Percentiles rank a stretch among this genome's conserved stretches.
phyloP scores from a whole-genome alignment of 2,797 vertebrate genomes.

The Lophotriccus pileatus region DNA sequence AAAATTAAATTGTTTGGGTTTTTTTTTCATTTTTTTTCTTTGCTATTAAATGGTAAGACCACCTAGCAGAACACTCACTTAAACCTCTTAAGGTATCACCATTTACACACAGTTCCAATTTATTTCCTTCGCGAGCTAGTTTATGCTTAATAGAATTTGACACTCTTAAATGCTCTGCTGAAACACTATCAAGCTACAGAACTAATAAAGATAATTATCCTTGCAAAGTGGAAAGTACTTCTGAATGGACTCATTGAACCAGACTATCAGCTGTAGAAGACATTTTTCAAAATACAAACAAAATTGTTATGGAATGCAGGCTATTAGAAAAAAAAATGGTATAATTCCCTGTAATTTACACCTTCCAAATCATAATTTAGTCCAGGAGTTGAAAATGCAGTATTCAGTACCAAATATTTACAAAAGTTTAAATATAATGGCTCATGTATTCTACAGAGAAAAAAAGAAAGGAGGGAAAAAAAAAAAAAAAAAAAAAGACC shows the following conservation, averaged over 20 bases:
- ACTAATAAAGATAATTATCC: conserved; percentile 59
- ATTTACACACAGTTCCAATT: conserved; percentile 21
- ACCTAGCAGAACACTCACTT: background rate
- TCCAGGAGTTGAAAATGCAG: background rate
- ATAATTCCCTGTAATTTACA: background rate
- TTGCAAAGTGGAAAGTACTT: conserved; percentile 3
- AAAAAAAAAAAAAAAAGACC: rapidly evolving
- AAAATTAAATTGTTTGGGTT: background rate
- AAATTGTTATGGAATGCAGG: background rate
- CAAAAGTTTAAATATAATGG: background rate
- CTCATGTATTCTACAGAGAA: background rate
- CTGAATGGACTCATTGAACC: conserved; percentile 10
- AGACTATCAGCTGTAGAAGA: background rate
- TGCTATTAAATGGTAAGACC: background rate
- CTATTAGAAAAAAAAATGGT: background rate
- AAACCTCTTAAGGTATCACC: background rate
- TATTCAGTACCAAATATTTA: background rate
- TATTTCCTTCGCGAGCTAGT: conserved; percentile 4
- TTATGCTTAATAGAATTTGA: conserved; percentile 48
- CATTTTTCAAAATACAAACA: background rate
- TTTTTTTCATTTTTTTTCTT: background rate
- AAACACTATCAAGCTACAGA: conserved; percentile 27
- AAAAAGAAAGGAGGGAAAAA: background rate
- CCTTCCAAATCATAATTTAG: background rate
- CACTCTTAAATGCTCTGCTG: conserved; percentile 43